Evolutionary conservation across 2,888 invertebrate species (phyloP), one percentile per base, ranked within the genome.

Genomic region (Agrilus mali): DNA sequence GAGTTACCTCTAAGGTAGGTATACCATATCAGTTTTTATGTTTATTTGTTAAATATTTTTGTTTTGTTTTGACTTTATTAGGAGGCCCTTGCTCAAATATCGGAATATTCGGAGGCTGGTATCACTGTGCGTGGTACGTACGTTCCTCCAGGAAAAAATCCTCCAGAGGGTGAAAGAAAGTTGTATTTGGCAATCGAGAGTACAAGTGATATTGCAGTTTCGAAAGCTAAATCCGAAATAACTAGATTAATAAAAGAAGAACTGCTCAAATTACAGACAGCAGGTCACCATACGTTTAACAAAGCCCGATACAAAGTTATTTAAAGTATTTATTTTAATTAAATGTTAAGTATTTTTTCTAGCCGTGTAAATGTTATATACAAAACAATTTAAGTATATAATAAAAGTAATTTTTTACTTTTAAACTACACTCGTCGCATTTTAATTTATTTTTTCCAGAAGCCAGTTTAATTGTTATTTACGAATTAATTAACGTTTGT

Each of bases 91-190:
- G 94, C 94, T 1, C 90, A 97, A 62, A 96, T 99, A 58, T 93
- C 94, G 39, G 98, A 99, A 66, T 97, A 96, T 67, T 96, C 96
- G 0, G 98, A 99, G 65, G 98, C 97, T 1, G 98, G 98, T 33
- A 86, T 99, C 49, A 96, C 97, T 0, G 98, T 99, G 0, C 78
- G 97, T 36, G 98, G 98, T n/a, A 95, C 95, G 0, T 92, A 90
- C 60, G 93, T 93, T 8, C 84, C 85, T 0, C 80, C 86, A 2
- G 94, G 94, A 46, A 92, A 94, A 64, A 72, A 76, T 12, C 85
- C 90, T 0, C 90, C 92, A 0, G 93, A 93, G 52, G 92, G 92
- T 20, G 97, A 98, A 58, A 72, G 96, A 15, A 97, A 96, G 62
- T 72, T 99, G 1, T 98, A 96, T 68, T 74, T 99, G 52, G 95